Conservation (phyloP, 2,888 invertebrate genomes). For the Apamea epomidion region DNA sequence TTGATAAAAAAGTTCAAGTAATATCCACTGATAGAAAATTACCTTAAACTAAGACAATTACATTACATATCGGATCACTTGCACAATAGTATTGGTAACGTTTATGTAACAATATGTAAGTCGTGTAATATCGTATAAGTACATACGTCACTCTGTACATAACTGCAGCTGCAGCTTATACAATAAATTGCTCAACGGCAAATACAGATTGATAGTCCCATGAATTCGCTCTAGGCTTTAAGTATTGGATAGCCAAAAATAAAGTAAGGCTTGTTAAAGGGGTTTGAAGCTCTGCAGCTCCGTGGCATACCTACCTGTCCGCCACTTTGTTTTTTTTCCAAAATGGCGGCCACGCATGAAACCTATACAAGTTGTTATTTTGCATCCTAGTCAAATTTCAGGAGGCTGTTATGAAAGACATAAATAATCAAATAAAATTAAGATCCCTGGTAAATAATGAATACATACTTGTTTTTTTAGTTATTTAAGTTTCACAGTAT, state of each 20-base stretch:
- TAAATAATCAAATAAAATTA: no score
- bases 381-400: no score
- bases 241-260: slow-evolving; percentile 2
- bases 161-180: slow-evolving; percentile 44
- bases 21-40: not conserved
- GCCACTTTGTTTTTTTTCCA: not conserved
- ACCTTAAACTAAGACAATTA: slow-evolving; percentile 48
- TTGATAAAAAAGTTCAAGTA: not conserved
- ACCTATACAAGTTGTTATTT: not conserved
- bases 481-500: no score
- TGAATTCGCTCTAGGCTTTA: slow-evolving; percentile 29
- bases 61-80: slow-evolving; percentile 54
- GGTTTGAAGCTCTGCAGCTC: not conserved
- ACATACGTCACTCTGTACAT: slow-evolving; percentile 50
- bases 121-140: slow-evolving; percentile 53
- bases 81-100: slow-evolving; percentile 57
- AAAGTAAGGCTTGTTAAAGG: not conserved
- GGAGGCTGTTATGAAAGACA: no score
- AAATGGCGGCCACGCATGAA: not conserved
- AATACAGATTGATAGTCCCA: slow-evolving; percentile 28
- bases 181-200: slow-evolving; percentile 54
- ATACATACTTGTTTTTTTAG: no score
- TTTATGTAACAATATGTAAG: slow-evolving; percentile 61
- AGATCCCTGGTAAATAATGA: no score
- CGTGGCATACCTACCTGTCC: not conserved